A percentile compares a stretch with the other conserved stretches of the same genome.
Evolutionary conservation across 2,113 vertebrate genomes (phyloP).

Genomic region (Tetraodon nigroviridis): DNA sequence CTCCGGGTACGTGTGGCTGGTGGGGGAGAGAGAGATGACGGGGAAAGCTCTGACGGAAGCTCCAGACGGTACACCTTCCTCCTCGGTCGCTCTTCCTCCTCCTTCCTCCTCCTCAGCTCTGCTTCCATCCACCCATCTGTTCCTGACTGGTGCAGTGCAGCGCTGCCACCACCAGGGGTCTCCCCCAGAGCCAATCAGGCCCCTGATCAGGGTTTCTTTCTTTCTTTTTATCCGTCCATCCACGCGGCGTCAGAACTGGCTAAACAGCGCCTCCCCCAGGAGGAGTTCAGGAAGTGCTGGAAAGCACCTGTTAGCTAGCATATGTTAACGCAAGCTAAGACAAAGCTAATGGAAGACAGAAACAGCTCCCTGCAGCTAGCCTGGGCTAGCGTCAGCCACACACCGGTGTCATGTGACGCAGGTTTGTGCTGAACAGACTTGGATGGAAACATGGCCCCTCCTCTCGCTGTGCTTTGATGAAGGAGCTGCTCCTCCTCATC

Average conservation of each 20-base stretch:
- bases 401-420: not conserved
- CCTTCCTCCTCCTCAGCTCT: slow-evolving; percentile 27
- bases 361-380: too few relatives aligned
- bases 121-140: slow-evolving; percentile 44
- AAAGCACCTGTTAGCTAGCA: too few relatives aligned
- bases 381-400: too few relatives aligned
- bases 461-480: slow-evolving; percentile 1
- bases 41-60: slow-evolving; percentile 93
- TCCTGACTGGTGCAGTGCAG: not conserved
- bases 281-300: too few relatives aligned
- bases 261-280: too few relatives aligned
- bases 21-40: slow-evolving; percentile 93
- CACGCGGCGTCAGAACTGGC: too few relatives aligned
- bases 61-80: slow-evolving; percentile 83
- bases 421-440: not conserved
- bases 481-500: not conserved
- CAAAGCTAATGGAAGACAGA: too few relatives aligned
- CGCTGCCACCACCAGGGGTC: not conserved
- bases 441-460: slow-evolving; percentile 48
- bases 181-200: too few relatives aligned
- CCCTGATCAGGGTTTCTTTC: not conserved
- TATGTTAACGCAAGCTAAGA: too few relatives aligned
- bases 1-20: slow-evolving; percentile 95
- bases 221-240: too few relatives aligned
- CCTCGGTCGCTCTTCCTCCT: not conserved